A percentile compares a stretch with the other conserved stretches of the same genome.
Conservation (phyloP, 2,113 vertebrate species). For the Origma solitaria region DNA sequence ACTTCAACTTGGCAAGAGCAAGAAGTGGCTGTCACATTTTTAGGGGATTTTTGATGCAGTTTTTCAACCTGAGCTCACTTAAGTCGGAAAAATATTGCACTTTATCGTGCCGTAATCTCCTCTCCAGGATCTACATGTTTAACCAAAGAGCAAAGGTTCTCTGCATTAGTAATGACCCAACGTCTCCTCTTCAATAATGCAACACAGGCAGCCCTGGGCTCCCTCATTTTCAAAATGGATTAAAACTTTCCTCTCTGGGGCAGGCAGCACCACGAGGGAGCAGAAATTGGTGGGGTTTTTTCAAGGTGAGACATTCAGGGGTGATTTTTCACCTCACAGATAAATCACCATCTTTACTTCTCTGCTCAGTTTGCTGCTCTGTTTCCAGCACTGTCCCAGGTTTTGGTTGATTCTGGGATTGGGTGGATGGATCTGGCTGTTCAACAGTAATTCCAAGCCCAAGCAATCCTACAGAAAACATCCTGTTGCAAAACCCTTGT, state of each 20-base stretch:
- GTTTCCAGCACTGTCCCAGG: background rate
- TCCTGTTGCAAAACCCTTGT: background rate
- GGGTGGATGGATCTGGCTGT: background rate
- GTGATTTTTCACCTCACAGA: background rate
- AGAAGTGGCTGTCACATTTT: background rate
- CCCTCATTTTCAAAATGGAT: background rate
- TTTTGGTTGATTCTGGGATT: background rate
- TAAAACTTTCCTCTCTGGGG: background rate
- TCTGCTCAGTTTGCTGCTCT: background rate
- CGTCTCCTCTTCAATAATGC: background rate
- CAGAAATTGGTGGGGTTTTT: background rate
- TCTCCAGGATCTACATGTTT: background rate
- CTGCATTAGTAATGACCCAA: slow-evolving; percentile 30
- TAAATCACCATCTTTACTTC: background rate
- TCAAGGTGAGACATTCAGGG: background rate
- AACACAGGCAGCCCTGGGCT: background rate
- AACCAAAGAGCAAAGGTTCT: slow-evolving; percentile 41
- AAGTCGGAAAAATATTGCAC: background rate
- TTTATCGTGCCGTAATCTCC: slow-evolving; percentile 27
- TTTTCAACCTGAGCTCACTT: background rate
- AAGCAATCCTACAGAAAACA: background rate
- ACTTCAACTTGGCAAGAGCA: background rate
- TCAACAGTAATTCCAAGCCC: background rate
- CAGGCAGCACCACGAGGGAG: background rate
- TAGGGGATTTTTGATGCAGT: background rate